Evolutionary conservation across 2,113 vertebrate species (phyloP).

Genomic region (Noturus placidus): DNA sequence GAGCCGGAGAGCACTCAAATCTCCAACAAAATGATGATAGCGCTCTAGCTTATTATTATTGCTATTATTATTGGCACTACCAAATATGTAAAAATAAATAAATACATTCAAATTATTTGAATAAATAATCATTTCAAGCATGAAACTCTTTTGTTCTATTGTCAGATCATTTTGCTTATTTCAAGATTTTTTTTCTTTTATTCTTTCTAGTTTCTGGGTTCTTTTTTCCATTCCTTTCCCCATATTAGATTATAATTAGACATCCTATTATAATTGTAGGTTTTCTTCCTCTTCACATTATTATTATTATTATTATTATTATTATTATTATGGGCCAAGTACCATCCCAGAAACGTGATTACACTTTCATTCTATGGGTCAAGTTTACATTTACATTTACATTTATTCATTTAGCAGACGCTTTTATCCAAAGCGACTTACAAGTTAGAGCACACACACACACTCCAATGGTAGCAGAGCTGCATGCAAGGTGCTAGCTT

Average conservation of each 20-base stretch:
- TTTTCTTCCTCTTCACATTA: not conserved
- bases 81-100: not conserved
- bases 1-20: slow-evolving; percentile 36
- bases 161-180: not conserved
- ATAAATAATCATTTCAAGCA: not conserved
- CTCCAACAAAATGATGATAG: slow-evolving; percentile 64
- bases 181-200: not conserved
- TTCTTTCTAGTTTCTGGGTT: not conserved
- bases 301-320: too few relatives aligned
- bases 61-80: not conserved
- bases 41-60: not conserved
- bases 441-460: too few relatives aligned
- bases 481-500: too few relatives aligned
- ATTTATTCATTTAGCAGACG: too few relatives aligned
- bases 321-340: not conserved
- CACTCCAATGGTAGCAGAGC: too few relatives aligned
- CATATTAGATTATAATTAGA: not conserved
- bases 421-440: too few relatives aligned
- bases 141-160: not conserved
- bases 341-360: not conserved
- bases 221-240: not conserved
- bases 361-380: not conserved
- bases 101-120: too few relatives aligned
- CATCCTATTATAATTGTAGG: not conserved
- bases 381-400: too few relatives aligned